Conservation (phyloP, 2,113 vertebrate genomes). For the Redunca redunca region DNA sequence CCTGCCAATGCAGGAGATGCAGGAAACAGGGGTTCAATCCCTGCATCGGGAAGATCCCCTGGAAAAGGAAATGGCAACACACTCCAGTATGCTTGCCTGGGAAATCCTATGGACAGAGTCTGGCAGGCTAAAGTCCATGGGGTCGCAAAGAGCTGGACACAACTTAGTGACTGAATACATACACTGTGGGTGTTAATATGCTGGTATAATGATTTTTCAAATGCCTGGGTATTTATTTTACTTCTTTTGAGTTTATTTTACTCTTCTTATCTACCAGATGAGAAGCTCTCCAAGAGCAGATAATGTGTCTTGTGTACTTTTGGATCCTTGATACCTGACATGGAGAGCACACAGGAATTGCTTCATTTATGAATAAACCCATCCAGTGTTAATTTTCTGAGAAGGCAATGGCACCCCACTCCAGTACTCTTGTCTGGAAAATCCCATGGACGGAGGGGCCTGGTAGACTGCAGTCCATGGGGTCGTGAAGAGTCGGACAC, state of each 20-base stretch:
- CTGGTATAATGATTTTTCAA: background rate
- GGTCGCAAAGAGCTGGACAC: background rate
- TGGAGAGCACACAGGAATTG: background rate
- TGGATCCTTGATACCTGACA: background rate
- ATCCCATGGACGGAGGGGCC: too few relatives aligned
- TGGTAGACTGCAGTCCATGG: too few relatives aligned
- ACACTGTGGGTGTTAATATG: background rate
- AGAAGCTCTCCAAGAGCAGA: background rate
- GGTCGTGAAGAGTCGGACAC: fast-evolving
- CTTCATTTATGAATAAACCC: background rate
- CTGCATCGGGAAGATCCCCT: background rate
- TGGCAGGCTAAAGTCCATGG: background rate
- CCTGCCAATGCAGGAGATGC: background rate
- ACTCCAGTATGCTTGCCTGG: background rate
- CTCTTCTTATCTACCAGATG: background rate
- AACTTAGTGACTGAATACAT: background rate
- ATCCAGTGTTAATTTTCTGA: background rate
- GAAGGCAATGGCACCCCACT: too few relatives aligned
- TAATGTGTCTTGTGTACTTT: fast-evolving
- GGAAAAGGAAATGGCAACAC: background rate
- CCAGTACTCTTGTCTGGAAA: too few relatives aligned
- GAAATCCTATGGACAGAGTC: background rate
- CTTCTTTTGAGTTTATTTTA: background rate
- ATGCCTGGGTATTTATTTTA: background rate
- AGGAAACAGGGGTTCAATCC: background rate